Conservation (phyloP, 2,113 vertebrate species). For the Leptodactylus fuscus region DNA sequence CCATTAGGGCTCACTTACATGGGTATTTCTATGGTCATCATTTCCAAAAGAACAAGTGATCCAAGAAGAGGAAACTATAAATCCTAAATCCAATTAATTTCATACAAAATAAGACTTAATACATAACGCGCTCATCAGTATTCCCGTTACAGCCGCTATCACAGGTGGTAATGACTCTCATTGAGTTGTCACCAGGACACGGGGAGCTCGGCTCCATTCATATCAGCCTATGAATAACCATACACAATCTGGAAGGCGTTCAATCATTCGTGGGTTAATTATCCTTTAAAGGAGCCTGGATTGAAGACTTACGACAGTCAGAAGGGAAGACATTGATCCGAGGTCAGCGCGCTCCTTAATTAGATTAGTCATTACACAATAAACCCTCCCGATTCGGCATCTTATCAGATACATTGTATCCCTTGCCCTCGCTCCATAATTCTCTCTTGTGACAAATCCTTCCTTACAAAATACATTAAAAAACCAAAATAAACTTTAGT, state of each 20-base stretch:
- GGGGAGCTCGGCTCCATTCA: background rate
- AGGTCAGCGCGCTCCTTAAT: background rate
- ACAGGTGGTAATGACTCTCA: background rate
- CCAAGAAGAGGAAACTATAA: background rate
- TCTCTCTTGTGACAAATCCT: conserved; percentile 8
- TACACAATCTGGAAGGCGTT: background rate
- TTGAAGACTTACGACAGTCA: background rate
- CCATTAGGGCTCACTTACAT: too few relatives aligned
- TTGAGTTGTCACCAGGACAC: background rate
- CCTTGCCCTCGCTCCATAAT: background rate
- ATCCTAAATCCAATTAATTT: background rate
- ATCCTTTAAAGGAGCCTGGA: background rate
- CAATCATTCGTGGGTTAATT: background rate
- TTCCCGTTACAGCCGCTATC: background rate
- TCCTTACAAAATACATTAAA: background rate
- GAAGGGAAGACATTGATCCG: background rate
- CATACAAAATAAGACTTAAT: background rate
- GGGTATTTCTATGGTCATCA: too few relatives aligned
- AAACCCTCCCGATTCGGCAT: background rate
- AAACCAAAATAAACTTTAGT: background rate
- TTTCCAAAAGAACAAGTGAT: background rate
- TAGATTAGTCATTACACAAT: conserved; percentile 1
- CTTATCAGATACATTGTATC: background rate
- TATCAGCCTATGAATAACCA: background rate
- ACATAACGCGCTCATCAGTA: background rate